phyloP scores from a whole-genome alignment of 2,797 vertebrate species.

The Enteromius fasciolatus region DNA sequence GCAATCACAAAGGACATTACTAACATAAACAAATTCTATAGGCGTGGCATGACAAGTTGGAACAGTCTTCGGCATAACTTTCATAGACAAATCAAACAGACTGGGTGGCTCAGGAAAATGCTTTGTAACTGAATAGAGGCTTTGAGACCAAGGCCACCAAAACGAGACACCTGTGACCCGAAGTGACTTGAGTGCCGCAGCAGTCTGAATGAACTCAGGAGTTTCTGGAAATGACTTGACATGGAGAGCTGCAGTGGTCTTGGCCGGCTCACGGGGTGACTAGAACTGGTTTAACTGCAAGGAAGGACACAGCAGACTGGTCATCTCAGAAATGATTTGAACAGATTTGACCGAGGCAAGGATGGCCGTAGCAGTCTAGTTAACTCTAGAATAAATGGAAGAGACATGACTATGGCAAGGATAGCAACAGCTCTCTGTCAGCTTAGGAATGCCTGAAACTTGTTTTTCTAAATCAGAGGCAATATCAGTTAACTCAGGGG shows the following conservation, averaged over 20 bases:
- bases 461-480: too few species aligned
- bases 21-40: too few species aligned
- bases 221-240: not conserved
- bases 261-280: not conserved
- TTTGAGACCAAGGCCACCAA: too few species aligned
- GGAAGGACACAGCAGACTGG: not conserved
- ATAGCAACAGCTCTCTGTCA: not conserved
- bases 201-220: not conserved
- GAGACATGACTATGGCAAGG: not conserved
- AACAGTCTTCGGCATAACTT: too few species aligned
- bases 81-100: too few species aligned
- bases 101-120: too few species aligned
- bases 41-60: too few species aligned
- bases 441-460: too few species aligned
- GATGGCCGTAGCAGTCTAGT: not conserved
- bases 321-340: not conserved
- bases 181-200: not conserved
- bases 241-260: not conserved
- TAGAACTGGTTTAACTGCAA: not conserved
- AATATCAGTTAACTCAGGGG: too few species aligned
- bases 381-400: too few species aligned
- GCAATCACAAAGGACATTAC: too few species aligned
- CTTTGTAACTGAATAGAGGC: too few species aligned
- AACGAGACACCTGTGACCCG: not conserved
- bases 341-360: not conserved